Evolutionary conservation across 2,797 vertebrate genomes (phyloP), one percentile per base, ranked within the genome.

Genomic region (Salmo trutta): DNA sequence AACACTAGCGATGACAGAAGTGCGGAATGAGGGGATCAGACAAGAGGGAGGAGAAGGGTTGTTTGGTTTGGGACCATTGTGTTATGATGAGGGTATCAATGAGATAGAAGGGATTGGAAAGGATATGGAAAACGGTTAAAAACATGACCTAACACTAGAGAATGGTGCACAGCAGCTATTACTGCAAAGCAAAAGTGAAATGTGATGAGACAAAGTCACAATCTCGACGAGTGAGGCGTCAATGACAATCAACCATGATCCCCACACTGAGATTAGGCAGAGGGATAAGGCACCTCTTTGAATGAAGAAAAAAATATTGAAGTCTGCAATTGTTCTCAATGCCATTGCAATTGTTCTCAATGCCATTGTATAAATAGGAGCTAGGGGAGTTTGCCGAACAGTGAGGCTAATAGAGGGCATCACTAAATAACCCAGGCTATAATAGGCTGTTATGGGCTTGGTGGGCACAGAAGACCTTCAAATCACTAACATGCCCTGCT

Each of bases 111-210:
- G 78, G 77, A 17, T 15, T 1, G 54, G 53, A 67, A 33, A 70
- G 65, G 5, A 80, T 41, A 75, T 41, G 7, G 29, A n/a, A 69
- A 27, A 67, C 41, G 1, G 54, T 59, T 59, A 8, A 8, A n/a
- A n/a, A 59, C n/a, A 59, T 59, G 8, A 59, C 59, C 41, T 75
- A 8, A 77, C 47, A 77, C 77, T 31, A 81, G 69, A 65, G 52
- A 77, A 52, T 24, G 19, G 14, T 67, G 47, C 7, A 47, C 52
- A 27, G 62, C 71, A 72, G 77, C 64, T 47, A n/a, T 36, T 68
- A 71, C 51, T 54, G n/a, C n/a, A 76, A 6, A 16, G 8, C 1
- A 71, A 59, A 59, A 7, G 5, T 41, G 24, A n/a, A 69, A 33
- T 5, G 3, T 74, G 31, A 79, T 29, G 1, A 64, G 24, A 72